Evolutionary conservation across 2,797 vertebrate species (phyloP), one percentile per base, ranked within the genome.

Genomic region (Heliangelus exortis): DNA sequence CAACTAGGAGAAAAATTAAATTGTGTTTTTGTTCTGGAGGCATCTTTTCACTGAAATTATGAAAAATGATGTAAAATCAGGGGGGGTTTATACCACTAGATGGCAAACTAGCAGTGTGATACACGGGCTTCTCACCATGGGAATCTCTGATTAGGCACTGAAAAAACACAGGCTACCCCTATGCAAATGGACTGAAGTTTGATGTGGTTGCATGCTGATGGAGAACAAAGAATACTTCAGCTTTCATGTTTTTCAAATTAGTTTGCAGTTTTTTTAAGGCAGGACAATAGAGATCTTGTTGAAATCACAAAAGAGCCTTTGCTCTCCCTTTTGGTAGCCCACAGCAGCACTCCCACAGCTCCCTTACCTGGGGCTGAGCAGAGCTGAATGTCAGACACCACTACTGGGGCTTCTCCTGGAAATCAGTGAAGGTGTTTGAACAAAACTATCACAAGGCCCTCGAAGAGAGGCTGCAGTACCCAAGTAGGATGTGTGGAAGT

Each of bases 91-190:
- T 54, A 58, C 94, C 96, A 79, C 96, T 96, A 97, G 97, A 95
- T 97, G 96, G 97, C 95, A 95, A 92, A 95, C 68, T 84, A 94
- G 81, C 47, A 90, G 87, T 95, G 73, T 63, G 72, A 68, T 91
- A 81, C 16, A 18, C 43, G 77, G 43, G 5, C 45, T 78, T 71
- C 31, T 65, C 41, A 34, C 23, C 53, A 28, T 1, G 1, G 34
- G 41, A 50, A 33, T 55, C 15, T 90, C 59, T 51, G 71, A 81
- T 87, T 17, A 89, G 28, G 28, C 31, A 14, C 8, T 43, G 59
- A 19, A 4, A 78, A 77, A 73, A 47, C 0, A 0, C 22, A 36
- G 50, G 29, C 19, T 79, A 29, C 53, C 43, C 65, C 43, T 25
- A 54, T 48, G 76, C 65, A 93, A 84, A 87, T 65, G 33, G 87